Conservation (phyloP, 2,888 invertebrate genomes). For the Dicycla oo region DNA sequence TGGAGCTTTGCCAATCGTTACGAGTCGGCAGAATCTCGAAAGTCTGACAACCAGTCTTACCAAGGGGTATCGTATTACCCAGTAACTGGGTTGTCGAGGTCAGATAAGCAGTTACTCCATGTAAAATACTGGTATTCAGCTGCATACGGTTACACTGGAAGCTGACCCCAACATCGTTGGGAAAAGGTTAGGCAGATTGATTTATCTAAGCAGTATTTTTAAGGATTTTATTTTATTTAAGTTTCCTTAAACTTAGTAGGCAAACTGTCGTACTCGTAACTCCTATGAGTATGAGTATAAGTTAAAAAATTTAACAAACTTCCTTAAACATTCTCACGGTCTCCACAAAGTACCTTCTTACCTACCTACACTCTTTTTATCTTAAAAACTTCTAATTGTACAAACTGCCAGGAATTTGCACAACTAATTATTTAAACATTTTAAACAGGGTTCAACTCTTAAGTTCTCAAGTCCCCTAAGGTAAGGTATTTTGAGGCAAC, state of each 20-base stretch:
- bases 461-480: conserved; percentile 12
- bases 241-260: background rate
- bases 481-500: too few species aligned
- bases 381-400: background rate
- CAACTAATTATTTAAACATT: background rate
- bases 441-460: background rate
- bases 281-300: too few species aligned
- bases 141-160: too few species aligned
- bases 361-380: background rate
- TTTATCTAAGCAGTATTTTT: background rate
- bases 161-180: too few species aligned
- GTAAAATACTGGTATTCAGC: too few species aligned
- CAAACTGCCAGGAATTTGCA: background rate
- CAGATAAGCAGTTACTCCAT: too few species aligned
- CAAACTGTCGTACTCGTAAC: background rate
- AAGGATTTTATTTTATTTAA: background rate
- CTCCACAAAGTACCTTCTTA: background rate
- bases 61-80: too few species aligned
- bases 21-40: too few species aligned
- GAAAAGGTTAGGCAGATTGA: too few species aligned
- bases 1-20: too few species aligned
- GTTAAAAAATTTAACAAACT: background rate
- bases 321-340: background rate
- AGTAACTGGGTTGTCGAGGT: too few species aligned
- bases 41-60: too few species aligned